Conservation (phyloP, 2,888 invertebrate species). For the Mesoligia furuncula region DNA sequence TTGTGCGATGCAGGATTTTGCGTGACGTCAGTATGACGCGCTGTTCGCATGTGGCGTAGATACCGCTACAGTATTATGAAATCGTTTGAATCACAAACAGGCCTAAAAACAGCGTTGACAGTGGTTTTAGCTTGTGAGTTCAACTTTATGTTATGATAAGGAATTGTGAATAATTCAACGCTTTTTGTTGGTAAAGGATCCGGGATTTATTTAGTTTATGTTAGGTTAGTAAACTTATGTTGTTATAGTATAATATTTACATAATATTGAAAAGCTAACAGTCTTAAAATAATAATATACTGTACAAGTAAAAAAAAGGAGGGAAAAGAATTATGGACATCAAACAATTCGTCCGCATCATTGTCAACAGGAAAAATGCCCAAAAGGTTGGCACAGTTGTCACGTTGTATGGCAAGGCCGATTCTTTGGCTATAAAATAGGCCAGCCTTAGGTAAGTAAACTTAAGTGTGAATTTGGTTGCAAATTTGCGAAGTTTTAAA, state of each 20-base stretch:
- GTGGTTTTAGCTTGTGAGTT: background rate
- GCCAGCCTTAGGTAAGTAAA: background rate
- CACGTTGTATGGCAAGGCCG: background rate
- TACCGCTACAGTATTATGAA: background rate
- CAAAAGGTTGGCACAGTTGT: background rate
- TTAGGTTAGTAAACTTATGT: background rate
- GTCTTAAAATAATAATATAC: no score
- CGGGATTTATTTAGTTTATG: background rate
- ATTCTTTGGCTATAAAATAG: no score
- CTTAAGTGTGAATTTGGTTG: background rate
- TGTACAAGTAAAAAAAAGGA: background rate
- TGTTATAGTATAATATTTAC: background rate
- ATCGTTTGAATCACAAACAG: constrained; percentile 30
- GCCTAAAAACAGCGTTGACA: constrained; percentile 19
- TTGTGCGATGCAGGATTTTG: no score
- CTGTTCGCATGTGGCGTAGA: no score
- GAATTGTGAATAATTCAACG: constrained; percentile 22
- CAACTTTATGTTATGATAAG: constrained; percentile 19
- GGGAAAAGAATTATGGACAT: background rate
- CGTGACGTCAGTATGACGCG: no score
- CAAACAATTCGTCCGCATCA: background rate
- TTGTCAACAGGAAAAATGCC: background rate
- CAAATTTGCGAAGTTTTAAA: background rate
- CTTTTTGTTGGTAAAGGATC: background rate
- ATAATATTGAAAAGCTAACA: background rate